These are phyloP conservation scores for Vulpes vulpes DNA, from an alignment of 2,113 vertebrate genomes.

Conservation along the genomic window DNA sequence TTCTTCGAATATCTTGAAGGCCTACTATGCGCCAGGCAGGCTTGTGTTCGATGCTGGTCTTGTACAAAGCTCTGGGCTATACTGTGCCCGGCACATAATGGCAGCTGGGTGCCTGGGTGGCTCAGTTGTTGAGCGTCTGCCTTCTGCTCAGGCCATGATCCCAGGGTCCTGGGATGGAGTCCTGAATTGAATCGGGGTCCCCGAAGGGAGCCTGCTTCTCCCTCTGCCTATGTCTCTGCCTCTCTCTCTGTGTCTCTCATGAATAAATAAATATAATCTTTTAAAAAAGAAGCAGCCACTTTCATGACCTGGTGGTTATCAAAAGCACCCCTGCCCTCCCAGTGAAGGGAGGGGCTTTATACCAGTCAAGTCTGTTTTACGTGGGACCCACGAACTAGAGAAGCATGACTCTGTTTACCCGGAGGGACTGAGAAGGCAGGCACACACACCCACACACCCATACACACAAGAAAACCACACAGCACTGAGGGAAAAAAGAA, in stretches of 20 bases:
- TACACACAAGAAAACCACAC: conserved; percentile 47
- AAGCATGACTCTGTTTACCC: not conserved
- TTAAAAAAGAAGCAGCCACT: not conserved
- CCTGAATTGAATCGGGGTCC: too few relatives aligned
- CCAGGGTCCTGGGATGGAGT: too few relatives aligned
- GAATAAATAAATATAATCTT: too few relatives aligned
- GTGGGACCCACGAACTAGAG: not conserved
- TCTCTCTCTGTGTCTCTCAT: too few relatives aligned
- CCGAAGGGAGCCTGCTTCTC: too few relatives aligned
- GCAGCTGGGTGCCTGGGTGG: too few relatives aligned
- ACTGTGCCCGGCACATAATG: accelerated
- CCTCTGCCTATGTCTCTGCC: too few relatives aligned
- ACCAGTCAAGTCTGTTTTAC: not conserved
- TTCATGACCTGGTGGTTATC: too few relatives aligned
- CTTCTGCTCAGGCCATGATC: too few relatives aligned
- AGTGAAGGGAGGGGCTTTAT: not conserved
- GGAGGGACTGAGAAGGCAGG: not conserved
- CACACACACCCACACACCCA: not conserved
- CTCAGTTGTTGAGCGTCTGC: too few relatives aligned
- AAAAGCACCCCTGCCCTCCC: not conserved
- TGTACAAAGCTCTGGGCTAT: not conserved
- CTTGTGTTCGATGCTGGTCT: not conserved
- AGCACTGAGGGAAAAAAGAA: conserved; percentile 72
- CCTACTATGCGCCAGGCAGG: not conserved
- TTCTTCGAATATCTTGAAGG: not conserved